Evolutionary conservation across 1,140 invertebrate genomes (phyloP).

Genomic region (Lepidurus packardi): DNA sequence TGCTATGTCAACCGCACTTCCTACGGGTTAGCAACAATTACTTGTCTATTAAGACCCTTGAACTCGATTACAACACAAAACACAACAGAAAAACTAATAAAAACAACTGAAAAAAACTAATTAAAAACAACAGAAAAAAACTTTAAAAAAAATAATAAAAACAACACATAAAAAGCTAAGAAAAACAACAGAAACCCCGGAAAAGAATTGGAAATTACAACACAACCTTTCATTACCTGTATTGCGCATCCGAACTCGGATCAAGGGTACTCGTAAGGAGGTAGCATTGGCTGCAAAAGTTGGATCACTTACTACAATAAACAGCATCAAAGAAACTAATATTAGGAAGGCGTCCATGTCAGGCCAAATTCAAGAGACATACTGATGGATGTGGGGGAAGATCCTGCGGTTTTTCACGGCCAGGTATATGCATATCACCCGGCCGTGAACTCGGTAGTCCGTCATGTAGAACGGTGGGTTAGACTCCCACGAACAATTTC

Average conservation of each 20-base stretch:
- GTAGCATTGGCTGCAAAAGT: not conserved
- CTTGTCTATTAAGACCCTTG: too few relatives aligned
- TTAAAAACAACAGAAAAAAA: too few relatives aligned
- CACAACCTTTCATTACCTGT: not conserved
- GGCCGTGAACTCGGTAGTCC: not conserved
- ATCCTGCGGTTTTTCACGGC: constrained; percentile 1
- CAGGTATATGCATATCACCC: constrained; percentile 7
- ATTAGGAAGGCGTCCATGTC: constrained; percentile 1
- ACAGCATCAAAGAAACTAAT: not conserved
- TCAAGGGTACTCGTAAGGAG: not conserved
- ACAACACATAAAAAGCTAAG: not conserved
- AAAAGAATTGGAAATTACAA: not conserved
- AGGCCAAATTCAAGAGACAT: not conserved
- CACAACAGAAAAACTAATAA: too few relatives aligned
- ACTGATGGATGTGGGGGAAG: not conserved
- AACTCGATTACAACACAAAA: too few relatives aligned
- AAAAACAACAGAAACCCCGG: not conserved
- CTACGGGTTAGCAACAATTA: too few relatives aligned
- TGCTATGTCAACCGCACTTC: too few relatives aligned
- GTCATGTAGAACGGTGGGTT: not conserved
- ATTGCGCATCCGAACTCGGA: not conserved
- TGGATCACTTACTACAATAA: not conserved
- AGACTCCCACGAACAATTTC: not conserved
- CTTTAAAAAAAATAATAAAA: too few relatives aligned
- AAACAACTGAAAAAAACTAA: too few relatives aligned